Conservation (phyloP, 2,113 vertebrate species). For the Takifugu flavidus region DNA sequence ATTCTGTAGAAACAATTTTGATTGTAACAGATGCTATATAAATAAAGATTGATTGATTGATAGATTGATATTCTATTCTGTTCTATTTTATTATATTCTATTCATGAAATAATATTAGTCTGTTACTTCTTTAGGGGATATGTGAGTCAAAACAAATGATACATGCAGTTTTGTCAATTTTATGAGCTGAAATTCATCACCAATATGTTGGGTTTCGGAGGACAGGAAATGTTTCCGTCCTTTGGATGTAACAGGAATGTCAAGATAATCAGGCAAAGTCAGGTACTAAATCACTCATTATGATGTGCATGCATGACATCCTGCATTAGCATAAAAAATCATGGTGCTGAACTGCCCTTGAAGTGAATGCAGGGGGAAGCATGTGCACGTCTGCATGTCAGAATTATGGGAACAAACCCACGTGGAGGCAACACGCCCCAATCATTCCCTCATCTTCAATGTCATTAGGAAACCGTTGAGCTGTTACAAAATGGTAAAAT, state of each 20-base stretch:
- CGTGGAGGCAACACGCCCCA: background rate
- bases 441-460: background rate
- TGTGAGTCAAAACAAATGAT: too few species aligned
- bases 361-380: conserved; percentile 7
- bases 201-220: conserved; percentile 23
- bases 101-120: too few species aligned
- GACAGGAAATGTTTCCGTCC: conserved; percentile 38
- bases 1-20: too few species aligned
- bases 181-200: too few species aligned
- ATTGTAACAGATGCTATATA: too few species aligned
- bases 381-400: conserved; percentile 21
- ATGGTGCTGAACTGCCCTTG: conserved; percentile 29
- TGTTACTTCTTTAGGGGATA: too few species aligned
- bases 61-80: too few species aligned
- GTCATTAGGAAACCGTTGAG: conserved; percentile 26
- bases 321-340: conserved; percentile 52
- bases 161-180: too few species aligned
- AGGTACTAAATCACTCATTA: conserved; percentile 53
- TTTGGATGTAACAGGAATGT: conserved; percentile 41
- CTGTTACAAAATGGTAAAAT: conserved; percentile 34
- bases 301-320: conserved; percentile 48
- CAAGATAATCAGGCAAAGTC: conserved; percentile 48
- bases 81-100: too few species aligned
- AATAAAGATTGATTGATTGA: too few species aligned
- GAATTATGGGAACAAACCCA: conserved; percentile 10